Evolutionary conservation across 2,888 invertebrate species (phyloP).

Genomic region (Augiades crinisus): DNA sequence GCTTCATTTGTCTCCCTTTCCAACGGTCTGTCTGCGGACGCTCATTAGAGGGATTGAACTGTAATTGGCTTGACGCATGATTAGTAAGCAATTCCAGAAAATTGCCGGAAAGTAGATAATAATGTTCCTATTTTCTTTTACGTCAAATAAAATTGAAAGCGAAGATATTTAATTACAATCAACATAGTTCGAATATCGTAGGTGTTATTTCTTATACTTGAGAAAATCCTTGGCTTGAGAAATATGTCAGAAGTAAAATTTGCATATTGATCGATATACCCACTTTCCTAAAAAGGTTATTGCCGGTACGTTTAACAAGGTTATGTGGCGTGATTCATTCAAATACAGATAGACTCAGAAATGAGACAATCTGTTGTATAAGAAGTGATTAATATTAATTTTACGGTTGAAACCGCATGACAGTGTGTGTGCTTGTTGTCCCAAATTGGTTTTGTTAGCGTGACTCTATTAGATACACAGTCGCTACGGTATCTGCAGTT

Average conservation of each 20-base stretch:
- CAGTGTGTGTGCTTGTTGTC: conserved; percentile 39
- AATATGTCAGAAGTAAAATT: conserved; percentile 1
- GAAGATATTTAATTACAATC: not conserved
- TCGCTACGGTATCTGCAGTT: conserved; percentile 57
- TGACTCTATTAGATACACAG: conserved; percentile 47
- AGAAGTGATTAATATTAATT: conserved; percentile 6
- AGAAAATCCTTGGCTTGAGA: not conserved
- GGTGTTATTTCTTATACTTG: not conserved
- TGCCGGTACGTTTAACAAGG: not conserved
- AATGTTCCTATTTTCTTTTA: not conserved
- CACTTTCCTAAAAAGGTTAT: conserved; percentile 8
- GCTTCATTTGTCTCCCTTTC: not conserved
- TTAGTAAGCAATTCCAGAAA: not conserved
- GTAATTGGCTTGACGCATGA: not conserved
- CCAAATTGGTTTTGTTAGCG: conserved; percentile 47
- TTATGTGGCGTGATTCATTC: conserved; percentile 1
- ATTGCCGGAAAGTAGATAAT: not conserved
- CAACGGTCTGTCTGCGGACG: not conserved
- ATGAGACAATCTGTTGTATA: not conserved
- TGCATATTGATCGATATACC: conserved; percentile 9
- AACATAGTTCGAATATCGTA: not conserved
- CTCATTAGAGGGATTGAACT: not conserved
- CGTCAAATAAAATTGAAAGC: not conserved
- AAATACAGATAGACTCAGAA: not conserved
- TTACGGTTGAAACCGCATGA: conserved; percentile 13